phyloP scores from a whole-genome alignment of 2,797 vertebrate species.

The Geotrypetes seraphini region DNA sequence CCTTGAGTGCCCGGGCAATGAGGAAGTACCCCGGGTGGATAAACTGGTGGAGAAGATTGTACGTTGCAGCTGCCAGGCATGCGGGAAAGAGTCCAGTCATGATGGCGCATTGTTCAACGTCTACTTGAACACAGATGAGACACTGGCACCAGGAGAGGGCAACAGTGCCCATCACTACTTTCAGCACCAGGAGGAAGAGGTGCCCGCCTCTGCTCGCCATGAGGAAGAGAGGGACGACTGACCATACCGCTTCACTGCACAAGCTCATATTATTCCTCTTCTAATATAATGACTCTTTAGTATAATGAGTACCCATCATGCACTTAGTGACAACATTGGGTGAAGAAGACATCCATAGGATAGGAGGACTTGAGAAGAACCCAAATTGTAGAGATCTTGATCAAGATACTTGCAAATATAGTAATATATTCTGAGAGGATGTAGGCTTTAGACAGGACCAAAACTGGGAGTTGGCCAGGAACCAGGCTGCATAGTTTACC shows the following conservation, averaged over 20 bases:
- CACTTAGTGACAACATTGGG: too few species aligned
- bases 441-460: too few species aligned
- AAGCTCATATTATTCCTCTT: too few species aligned
- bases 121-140: slow-evolving; percentile 60
- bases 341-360: too few species aligned
- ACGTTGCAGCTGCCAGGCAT: slow-evolving; percentile 93
- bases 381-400: too few species aligned
- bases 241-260: slow-evolving; percentile 6
- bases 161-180: slow-evolving; percentile 33
- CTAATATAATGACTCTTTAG: too few species aligned
- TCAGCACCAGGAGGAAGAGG: slow-evolving; percentile 29
- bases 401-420: too few species aligned
- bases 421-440: too few species aligned
- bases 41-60: slow-evolving; percentile 94
- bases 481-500: too few species aligned
- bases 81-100: slow-evolving; percentile 76
- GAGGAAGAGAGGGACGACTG: slow-evolving; percentile 55
- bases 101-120: slow-evolving; percentile 82
- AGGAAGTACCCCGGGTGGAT: slow-evolving; percentile 80
- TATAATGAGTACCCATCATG: too few species aligned
- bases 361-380: too few species aligned
- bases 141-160: slow-evolving; percentile 14
- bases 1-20: slow-evolving; percentile 77
- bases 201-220: slow-evolving; percentile 25
- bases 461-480: too few species aligned